Evolutionary conservation across 2,888 invertebrate species (phyloP).

Genomic region (Electrophaes corylata): DNA sequence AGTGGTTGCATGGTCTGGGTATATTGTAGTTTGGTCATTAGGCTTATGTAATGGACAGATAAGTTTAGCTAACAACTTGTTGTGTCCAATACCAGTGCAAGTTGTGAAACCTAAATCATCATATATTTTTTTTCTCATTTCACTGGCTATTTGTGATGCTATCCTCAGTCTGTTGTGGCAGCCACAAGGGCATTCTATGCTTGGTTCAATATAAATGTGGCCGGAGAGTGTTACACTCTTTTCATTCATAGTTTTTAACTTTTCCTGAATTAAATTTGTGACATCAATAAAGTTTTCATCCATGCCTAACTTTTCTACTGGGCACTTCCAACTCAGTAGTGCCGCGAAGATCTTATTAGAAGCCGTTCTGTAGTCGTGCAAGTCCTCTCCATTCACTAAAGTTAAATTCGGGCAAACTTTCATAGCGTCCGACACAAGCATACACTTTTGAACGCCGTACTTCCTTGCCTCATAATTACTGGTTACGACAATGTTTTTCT

Average conservation of each 20-base stretch:
- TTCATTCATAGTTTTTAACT: constrained; percentile 67
- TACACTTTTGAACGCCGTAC: constrained; percentile 90
- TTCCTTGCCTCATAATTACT: constrained; percentile 92
- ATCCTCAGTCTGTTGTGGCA: constrained; percentile 88
- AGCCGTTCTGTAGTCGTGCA: constrained; percentile 90
- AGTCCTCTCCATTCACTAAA: constrained; percentile 92
- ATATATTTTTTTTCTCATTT: constrained; percentile 88
- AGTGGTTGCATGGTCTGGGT: constrained; percentile 86
- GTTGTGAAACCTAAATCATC: constrained; percentile 89
- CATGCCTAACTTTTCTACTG: constrained; percentile 92
- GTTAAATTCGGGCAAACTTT: constrained; percentile 89
- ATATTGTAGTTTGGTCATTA: constrained; percentile 91
- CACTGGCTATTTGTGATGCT: constrained; percentile 90
- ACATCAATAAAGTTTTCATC: constrained; percentile 95
- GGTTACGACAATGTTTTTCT: constrained; percentile 93
- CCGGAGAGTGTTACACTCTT: constrained; percentile 75
- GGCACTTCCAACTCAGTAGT: constrained; percentile 88
- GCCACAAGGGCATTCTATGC: constrained; percentile 88
- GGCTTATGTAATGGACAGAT: constrained; percentile 90
- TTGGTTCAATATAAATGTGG: constrained; percentile 83
- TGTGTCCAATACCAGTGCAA: constrained; percentile 93
- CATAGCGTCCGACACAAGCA: constrained; percentile 90
- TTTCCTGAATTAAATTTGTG: constrained; percentile 86
- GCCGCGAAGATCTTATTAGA: constrained; percentile 90
- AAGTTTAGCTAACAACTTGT: constrained; percentile 93